Percentiles rank a stretch among this genome's conserved stretches.
These are phyloP conservation scores for Anarrhichthys ocellatus DNA, from an alignment of 2,113 vertebrate species.

Conservation along the genomic window DNA sequence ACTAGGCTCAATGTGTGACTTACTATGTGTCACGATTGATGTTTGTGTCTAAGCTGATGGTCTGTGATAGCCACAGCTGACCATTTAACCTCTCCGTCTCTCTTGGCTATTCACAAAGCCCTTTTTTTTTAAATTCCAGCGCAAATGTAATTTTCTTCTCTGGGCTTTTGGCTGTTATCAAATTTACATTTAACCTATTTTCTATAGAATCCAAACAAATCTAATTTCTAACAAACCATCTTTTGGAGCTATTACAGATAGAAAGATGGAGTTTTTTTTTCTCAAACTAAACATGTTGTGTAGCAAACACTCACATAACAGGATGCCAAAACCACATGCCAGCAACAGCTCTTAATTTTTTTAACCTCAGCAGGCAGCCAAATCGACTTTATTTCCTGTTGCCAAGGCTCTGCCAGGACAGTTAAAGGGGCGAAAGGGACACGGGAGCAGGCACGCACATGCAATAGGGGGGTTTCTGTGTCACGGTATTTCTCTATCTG, in stretches of 20 bases:
- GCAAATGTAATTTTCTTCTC: background rate
- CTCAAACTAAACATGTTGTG: conserved; percentile 17
- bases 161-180: background rate
- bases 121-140: conserved; percentile 7
- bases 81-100: conserved; percentile 37
- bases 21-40: conserved; percentile 62
- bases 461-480: conserved; percentile 9
- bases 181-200: conserved; percentile 18
- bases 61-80: conserved; percentile 55
- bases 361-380: conserved; percentile 37
- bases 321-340: conserved; percentile 16
- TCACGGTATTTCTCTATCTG: conserved; percentile 28
- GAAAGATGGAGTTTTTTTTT: background rate
- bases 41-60: conserved; percentile 67
- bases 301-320: conserved; percentile 24
- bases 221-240: background rate
- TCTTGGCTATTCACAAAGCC: conserved; percentile 18
- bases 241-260: conserved; percentile 13
- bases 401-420: conserved; percentile 34
- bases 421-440: conserved; percentile 28
- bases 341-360: conserved; percentile 53
- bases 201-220: background rate
- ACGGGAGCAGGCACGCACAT: background rate
- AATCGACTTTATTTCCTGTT: conserved; percentile 36
- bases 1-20: conserved; percentile 52